Evolutionary conservation across 2,797 vertebrate species (phyloP).

Genomic region (Crypturellus tataupa): DNA sequence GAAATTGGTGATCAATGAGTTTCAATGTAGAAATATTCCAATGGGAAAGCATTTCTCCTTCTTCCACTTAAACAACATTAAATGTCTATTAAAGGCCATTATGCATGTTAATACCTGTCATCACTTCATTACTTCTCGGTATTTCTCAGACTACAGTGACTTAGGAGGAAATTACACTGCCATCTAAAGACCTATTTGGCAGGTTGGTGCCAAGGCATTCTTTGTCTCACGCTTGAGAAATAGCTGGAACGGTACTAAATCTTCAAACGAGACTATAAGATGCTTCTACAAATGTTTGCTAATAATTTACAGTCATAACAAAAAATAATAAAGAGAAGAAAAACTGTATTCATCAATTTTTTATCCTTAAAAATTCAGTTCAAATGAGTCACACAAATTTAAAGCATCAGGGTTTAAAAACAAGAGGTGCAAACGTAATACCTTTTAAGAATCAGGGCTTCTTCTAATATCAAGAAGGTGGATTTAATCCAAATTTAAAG

Average conservation of each 20-base stretch:
- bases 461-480: slow-evolving; percentile 42
- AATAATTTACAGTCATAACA: not conserved
- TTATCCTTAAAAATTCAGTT: not conserved
- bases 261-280: slow-evolving; percentile 27
- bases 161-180: slow-evolving; percentile 61
- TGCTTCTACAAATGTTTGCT: not conserved
- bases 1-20: slow-evolving; percentile 92
- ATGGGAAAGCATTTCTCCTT: slow-evolving; percentile 77
- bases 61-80: slow-evolving; percentile 81
- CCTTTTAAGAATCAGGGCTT: slow-evolving; percentile 36
- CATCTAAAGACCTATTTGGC: slow-evolving; percentile 56
- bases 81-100: slow-evolving; percentile 84
- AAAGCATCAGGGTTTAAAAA: not conserved
- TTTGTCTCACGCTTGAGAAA: slow-evolving; percentile 46
- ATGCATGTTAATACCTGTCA: slow-evolving; percentile 85
- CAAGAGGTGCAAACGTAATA: not conserved
- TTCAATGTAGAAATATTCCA: slow-evolving; percentile 81
- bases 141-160: slow-evolving; percentile 69
- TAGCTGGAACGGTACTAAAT: slow-evolving; percentile 60
- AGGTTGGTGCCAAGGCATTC: slow-evolving; percentile 43
- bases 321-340: not conserved
- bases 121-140: slow-evolving; percentile 79
- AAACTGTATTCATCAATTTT: not conserved
- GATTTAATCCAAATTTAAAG: slow-evolving; percentile 68
- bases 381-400: not conserved